Evolutionary conservation across 1,140 invertebrate species (phyloP).

Genomic region (Bombus consobrinus): DNA sequence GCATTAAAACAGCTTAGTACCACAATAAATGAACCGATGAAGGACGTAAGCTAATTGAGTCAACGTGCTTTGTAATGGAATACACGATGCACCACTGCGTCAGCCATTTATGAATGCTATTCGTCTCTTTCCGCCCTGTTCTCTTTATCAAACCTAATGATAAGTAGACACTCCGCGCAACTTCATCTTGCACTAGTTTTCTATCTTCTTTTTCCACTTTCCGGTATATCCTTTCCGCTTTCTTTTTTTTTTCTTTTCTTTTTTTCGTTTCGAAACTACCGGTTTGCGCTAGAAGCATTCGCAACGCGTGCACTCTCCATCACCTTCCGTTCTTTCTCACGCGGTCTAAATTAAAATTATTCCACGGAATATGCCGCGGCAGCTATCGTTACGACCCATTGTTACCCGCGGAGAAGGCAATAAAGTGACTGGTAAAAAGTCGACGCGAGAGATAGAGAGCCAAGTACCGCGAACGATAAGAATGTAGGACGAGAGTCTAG

Average conservation of each 20-base stretch:
- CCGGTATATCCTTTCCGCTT: not conserved
- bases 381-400: slow-evolving; percentile 49
- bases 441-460: not conserved
- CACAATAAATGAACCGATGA: slow-evolving; percentile 59
- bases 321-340: slow-evolving; percentile 28
- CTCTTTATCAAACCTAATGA: not conserved
- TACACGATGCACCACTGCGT: slow-evolving; percentile 51
- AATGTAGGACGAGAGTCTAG: slow-evolving; percentile 56
- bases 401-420: slow-evolving; percentile 7
- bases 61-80: slow-evolving; percentile 62
- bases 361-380: slow-evolving; percentile 2
- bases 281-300: not conserved
- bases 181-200: not conserved
- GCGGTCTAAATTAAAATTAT: slow-evolving; percentile 47
- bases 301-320: not conserved
- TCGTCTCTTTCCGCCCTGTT: slow-evolving; percentile 37
- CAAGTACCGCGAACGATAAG: slow-evolving; percentile 10
- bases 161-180: not conserved
- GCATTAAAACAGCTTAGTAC: slow-evolving; percentile 54
- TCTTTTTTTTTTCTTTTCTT: not conserved
- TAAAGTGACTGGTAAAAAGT: slow-evolving; percentile 41
- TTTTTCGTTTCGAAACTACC: not conserved
- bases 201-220: too few species aligned
- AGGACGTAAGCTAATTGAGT: slow-evolving; percentile 63
- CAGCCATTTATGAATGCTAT: slow-evolving; percentile 36